These are phyloP conservation scores for Diaphora mendica DNA, from an alignment of 2,888 invertebrate species.

Conservation along the genomic window DNA sequence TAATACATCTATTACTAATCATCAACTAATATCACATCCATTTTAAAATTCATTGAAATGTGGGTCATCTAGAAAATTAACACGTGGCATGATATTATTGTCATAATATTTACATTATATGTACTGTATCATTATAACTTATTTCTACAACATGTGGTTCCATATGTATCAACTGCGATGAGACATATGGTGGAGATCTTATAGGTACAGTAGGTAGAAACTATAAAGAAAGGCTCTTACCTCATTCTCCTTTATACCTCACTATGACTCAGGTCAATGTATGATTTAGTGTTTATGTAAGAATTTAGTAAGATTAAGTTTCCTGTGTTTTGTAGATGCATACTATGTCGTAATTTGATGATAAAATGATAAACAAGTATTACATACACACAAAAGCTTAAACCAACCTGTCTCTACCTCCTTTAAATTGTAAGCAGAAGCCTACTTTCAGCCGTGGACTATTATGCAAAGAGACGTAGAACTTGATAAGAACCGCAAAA, in stretches of 20 bases:
- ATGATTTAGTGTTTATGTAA: constrained; percentile 31
- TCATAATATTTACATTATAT: not conserved
- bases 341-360: not conserved
- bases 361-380: not conserved
- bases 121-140: not conserved
- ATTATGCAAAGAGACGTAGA: too few species aligned
- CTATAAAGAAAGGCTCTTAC: constrained; percentile 17
- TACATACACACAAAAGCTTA: too few species aligned
- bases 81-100: not conserved
- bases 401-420: too few species aligned
- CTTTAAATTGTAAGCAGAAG: too few species aligned
- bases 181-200: not conserved
- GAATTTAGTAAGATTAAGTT: constrained; percentile 27
- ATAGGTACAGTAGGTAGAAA: not conserved
- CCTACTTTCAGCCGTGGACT: too few species aligned
- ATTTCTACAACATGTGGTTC: not conserved
- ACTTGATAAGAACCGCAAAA: too few species aligned
- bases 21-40: not conserved
- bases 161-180: not conserved
- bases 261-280: constrained; percentile 38
- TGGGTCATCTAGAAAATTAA: not conserved
- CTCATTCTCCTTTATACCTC: constrained; percentile 23
- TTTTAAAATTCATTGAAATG: not conserved
- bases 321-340: constrained; percentile 10
- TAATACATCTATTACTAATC: too few species aligned